phyloP scores from a whole-genome alignment of 2,888 invertebrate species.

The Caenorhabditis virilis region DNA sequence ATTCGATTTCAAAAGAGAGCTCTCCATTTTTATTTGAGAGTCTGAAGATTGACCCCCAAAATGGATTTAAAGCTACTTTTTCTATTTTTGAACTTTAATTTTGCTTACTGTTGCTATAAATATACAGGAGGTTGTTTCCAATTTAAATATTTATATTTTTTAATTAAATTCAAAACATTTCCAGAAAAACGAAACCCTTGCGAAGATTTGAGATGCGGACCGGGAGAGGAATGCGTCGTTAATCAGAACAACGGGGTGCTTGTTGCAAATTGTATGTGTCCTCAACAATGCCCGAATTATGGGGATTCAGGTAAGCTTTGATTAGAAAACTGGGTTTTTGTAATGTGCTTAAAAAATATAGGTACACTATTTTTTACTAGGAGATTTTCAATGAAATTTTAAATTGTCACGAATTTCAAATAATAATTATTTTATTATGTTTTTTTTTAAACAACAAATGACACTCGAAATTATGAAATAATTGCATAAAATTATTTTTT shows the following conservation, averaged over 20 bases:
- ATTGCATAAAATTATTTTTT: too few relatives aligned
- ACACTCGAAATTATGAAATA: too few relatives aligned
- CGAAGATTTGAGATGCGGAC: slow-evolving; percentile 56
- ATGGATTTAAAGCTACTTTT: neutral
- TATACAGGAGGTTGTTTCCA: slow-evolving; percentile 24
- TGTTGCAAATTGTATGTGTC: slow-evolving; percentile 50
- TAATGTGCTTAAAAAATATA: too few relatives aligned
- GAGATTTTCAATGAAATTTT: too few relatives aligned
- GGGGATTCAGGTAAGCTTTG: slow-evolving; percentile 52
- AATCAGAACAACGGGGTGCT: slow-evolving; percentile 48
- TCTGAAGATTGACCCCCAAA: too few relatives aligned
- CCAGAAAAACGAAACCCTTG: slow-evolving; percentile 58
- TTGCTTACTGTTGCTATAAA: slow-evolving; percentile 12
- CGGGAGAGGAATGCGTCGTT: slow-evolving; percentile 57
- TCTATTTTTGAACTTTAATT: neutral
- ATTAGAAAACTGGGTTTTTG: too few relatives aligned
- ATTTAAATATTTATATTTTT: neutral
- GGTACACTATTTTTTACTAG: too few relatives aligned
- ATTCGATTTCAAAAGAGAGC: neutral
- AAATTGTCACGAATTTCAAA: too few relatives aligned
- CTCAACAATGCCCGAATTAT: slow-evolving; percentile 50
- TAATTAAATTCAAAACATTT: slow-evolving; percentile 1
- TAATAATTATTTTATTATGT: too few relatives aligned
- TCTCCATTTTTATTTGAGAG: slow-evolving; percentile 1
- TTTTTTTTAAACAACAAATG: too few relatives aligned